Evolutionary conservation across 2,113 vertebrate genomes (phyloP).

Genomic region (Thryonomys swinderianus): DNA sequence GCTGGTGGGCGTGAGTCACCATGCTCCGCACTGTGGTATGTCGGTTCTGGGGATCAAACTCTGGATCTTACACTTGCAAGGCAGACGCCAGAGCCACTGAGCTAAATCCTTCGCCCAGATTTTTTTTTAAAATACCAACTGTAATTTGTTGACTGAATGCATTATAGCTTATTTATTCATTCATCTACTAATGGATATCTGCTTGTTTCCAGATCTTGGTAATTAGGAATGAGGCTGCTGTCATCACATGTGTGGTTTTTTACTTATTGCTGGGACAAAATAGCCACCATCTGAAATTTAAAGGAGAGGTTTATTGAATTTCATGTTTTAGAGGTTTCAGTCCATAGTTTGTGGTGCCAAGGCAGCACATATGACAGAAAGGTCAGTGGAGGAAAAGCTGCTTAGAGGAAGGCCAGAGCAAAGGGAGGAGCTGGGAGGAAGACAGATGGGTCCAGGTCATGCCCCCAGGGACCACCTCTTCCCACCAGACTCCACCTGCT

Average conservation of each 20-base stretch:
- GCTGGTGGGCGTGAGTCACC: no score
- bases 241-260: neutral
- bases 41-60: no score
- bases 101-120: no score
- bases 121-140: slow-evolving; percentile 8
- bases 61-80: no score
- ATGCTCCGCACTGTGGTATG: no score
- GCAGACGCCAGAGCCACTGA: no score
- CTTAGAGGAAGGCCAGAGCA: neutral
- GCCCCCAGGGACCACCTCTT: neutral
- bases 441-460: neutral
- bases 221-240: neutral
- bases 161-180: neutral
- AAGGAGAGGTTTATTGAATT: neutral
- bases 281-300: neutral
- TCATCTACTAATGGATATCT: neutral
- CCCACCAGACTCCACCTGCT: neutral
- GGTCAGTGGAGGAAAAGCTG: neutral
- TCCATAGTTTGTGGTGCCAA: neutral
- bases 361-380: neutral
- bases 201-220: neutral
- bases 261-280: neutral
- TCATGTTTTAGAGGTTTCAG: neutral
- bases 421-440: neutral
- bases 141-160: neutral